A percentile compares a stretch with the other conserved stretches of the same genome.
phyloP scores from a whole-genome alignment of 2,113 vertebrate genomes.

The Varanus komodoensis region DNA sequence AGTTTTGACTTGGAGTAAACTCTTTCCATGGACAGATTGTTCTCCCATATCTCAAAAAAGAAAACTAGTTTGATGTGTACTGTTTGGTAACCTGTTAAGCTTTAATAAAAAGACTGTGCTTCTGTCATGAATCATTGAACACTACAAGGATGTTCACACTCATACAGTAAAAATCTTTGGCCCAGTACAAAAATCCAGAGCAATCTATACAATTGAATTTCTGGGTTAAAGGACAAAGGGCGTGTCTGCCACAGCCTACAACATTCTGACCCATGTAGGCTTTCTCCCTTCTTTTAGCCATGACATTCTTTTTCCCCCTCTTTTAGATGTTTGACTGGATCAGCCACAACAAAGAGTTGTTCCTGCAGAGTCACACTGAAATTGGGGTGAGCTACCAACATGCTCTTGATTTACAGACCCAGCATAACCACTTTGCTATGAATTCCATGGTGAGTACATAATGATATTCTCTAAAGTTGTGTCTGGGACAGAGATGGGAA shows the following conservation, averaged over 20 bases:
- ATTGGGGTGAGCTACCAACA: conserved; percentile 96
- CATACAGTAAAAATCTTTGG: not conserved
- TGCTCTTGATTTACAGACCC: conserved; percentile 95
- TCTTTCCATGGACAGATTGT: too few relatives aligned
- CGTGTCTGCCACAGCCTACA: not conserved
- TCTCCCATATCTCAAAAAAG: too few relatives aligned
- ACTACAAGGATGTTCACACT: not conserved
- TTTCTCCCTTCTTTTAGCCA: conserved; percentile 14
- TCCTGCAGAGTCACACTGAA: conserved; percentile 97
- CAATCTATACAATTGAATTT: not conserved
- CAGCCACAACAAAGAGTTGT: conserved; percentile 98
- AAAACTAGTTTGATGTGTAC: too few relatives aligned
- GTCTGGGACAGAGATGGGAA: not conserved
- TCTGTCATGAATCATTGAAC: not conserved
- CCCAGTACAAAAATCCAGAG: not conserved
- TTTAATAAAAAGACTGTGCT: too few relatives aligned
- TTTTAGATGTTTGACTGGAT: conserved; percentile 99
- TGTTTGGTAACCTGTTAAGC: too few relatives aligned
- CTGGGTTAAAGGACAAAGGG: too few relatives aligned
- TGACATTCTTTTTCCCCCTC: conserved; percentile 27
- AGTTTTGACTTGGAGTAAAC: too few relatives aligned
- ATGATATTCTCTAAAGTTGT: fast-evolving
- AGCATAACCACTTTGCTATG: conserved; percentile 99
- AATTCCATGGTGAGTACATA: conserved; percentile 93
- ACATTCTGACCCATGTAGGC: not conserved